Evolutionary conservation across 2,113 vertebrate species (phyloP).

Genomic region (Chinchilla lanigera): DNA sequence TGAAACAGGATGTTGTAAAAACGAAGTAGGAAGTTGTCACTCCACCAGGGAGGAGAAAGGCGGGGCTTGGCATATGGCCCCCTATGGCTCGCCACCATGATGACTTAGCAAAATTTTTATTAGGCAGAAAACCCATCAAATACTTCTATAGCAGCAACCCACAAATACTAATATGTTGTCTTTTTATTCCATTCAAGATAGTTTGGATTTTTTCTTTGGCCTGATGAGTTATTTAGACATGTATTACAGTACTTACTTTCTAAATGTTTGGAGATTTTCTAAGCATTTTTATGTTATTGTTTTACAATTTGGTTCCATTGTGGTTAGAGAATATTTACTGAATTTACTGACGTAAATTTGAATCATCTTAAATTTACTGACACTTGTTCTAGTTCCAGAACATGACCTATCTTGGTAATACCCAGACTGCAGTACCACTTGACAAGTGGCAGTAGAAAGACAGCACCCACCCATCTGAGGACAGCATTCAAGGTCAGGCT

Average conservation of each 20-base stretch:
- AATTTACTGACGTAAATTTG: too few relatives aligned
- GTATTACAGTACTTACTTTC: background rate
- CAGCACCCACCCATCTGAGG: background rate
- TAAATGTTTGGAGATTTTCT: background rate
- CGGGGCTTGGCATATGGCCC: too few relatives aligned
- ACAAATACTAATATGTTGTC: background rate
- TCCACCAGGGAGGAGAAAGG: too few relatives aligned
- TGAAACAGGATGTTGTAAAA: too few relatives aligned
- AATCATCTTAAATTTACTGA: background rate
- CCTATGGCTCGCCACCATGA: too few relatives aligned
- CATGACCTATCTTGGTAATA: background rate
- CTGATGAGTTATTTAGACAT: background rate
- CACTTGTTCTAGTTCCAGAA: background rate
- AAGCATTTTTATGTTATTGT: background rate
- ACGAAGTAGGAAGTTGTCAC: too few relatives aligned
- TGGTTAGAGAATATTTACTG: background rate
- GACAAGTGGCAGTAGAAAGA: background rate
- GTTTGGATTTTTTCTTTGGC: background rate
- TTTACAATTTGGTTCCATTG: background rate
- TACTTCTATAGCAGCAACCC: background rate
- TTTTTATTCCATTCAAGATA: background rate
- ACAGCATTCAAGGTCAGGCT: background rate
- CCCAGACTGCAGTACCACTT: background rate
- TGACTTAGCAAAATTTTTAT: too few relatives aligned
- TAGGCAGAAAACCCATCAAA: too few relatives aligned